Conservation (phyloP, 2,888 invertebrate species). For the Acronicta aceris region DNA sequence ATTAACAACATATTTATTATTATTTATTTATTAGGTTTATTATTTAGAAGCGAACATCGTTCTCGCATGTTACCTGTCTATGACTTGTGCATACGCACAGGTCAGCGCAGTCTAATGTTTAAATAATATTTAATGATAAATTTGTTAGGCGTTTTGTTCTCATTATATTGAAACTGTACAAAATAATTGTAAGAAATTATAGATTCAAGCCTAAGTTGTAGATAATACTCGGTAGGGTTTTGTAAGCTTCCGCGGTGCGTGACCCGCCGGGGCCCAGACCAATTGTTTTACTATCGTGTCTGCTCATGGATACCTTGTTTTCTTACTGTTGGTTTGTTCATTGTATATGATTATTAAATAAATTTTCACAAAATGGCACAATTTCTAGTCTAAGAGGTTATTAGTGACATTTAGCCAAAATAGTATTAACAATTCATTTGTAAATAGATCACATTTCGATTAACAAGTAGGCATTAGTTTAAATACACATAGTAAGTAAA, state of each 20-base stretch:
- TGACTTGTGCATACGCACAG: constrained; percentile 66
- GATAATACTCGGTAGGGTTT: constrained; percentile 71
- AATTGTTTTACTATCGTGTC: not conserved
- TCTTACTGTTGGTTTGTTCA: constrained; percentile 56
- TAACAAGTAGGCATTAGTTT: constrained; percentile 74
- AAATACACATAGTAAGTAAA: constrained; percentile 75
- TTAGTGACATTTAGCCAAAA: constrained; percentile 88
- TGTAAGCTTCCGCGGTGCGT: constrained; percentile 42
- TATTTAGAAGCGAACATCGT: too few species aligned
- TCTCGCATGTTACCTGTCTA: constrained; percentile 54
- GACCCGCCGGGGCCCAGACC: constrained; percentile 2
- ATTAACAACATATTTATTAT: too few species aligned
- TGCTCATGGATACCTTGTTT: constrained; percentile 33
- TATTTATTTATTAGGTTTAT: too few species aligned
- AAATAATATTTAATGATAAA: constrained; percentile 68
- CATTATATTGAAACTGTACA: constrained; percentile 80
- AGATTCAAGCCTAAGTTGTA: constrained; percentile 76
- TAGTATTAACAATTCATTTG: constrained; percentile 81
- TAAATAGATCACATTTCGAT: constrained; percentile 83
- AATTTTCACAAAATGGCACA: constrained; percentile 82
- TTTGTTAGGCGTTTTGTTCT: constrained; percentile 76
- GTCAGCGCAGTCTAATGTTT: constrained; percentile 61
- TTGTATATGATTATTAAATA: constrained; percentile 62
- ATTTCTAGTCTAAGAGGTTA: constrained; percentile 83
- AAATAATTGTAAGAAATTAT: constrained; percentile 79